Conservation (phyloP, 92 coral and sea anemone genomes). For the Zoanthus sansibaricus region DNA sequence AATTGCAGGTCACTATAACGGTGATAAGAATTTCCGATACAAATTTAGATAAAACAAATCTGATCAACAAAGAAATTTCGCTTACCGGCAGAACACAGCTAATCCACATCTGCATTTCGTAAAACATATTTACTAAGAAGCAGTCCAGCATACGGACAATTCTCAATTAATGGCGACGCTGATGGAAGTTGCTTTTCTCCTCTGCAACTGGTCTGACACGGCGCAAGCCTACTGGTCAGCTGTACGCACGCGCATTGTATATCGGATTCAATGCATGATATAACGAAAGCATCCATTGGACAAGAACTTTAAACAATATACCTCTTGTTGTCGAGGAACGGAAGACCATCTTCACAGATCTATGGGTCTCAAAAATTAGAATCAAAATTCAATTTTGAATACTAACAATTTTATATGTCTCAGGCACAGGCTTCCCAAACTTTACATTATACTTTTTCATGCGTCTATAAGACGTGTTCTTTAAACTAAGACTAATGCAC, state of each 20-base stretch:
- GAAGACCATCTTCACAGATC: too few species aligned
- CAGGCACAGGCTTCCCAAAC: too few species aligned
- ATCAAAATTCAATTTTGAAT: too few species aligned
- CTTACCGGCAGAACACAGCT: conserved; percentile 70
- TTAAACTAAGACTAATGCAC: too few species aligned
- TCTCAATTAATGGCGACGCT: conserved; percentile 33
- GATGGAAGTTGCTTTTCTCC: conserved; percentile 73
- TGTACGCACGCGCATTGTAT: conserved; percentile 38
- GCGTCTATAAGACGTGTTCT: too few species aligned
- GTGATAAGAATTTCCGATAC: conserved; percentile 24
- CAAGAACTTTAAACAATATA: background rate
- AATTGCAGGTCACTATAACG: conserved; percentile 35
- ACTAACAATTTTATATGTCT: too few species aligned
- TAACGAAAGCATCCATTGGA: conserved; percentile 31
- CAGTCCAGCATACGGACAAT: conserved; percentile 18
- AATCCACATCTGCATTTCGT: conserved; percentile 69
- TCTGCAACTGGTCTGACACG: conserved; percentile 75
- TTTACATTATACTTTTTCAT: too few species aligned
- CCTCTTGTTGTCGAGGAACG: too few species aligned
- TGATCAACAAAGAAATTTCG: conserved; percentile 29
- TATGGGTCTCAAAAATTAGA: too few species aligned
- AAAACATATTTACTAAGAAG: conserved; percentile 71
- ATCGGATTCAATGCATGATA: background rate
- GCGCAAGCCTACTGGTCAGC: conserved; percentile 85
- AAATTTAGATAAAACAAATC: background rate